Percentiles rank a stretch among this genome's conserved stretches.
Evolutionary conservation across 2,797 vertebrate genomes (phyloP).

Genomic region (Poecilia gillii): DNA sequence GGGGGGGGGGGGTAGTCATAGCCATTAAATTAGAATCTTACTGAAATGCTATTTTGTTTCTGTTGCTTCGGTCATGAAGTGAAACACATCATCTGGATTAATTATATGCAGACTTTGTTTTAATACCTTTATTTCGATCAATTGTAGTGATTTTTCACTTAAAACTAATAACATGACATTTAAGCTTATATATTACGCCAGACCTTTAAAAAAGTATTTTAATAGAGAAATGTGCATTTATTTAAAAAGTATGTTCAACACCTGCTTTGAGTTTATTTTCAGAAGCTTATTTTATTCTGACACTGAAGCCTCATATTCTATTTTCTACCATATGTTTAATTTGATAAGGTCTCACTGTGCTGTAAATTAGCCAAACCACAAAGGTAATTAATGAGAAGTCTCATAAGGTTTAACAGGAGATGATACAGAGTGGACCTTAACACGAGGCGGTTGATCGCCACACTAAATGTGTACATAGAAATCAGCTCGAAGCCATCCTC

Average conservation of each 20-base stretch:
- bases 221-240: background rate
- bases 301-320: background rate
- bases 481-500: slow-evolving; percentile 29
- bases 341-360: slow-evolving; percentile 1
- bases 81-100: background rate
- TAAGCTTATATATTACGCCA: background rate
- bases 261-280: background rate
- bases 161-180: background rate
- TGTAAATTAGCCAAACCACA: slow-evolving; percentile 12
- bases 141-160: background rate
- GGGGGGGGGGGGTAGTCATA: background rate
- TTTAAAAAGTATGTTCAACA: background rate
- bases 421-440: slow-evolving; percentile 7
- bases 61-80: background rate
- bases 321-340: slow-evolving; percentile 10
- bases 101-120: background rate
- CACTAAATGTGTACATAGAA: slow-evolving; percentile 35
- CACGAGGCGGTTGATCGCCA: slow-evolving; percentile 15
- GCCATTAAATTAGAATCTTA: background rate
- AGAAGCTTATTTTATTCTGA: background rate
- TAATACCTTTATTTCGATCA: background rate
- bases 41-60: background rate
- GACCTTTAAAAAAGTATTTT: background rate
- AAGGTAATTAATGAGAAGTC: slow-evolving; percentile 14
- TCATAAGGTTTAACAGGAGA: slow-evolving; percentile 8